Evolutionary conservation across 2,797 vertebrate species (phyloP).

Genomic region (Gorsachius magnificus): DNA sequence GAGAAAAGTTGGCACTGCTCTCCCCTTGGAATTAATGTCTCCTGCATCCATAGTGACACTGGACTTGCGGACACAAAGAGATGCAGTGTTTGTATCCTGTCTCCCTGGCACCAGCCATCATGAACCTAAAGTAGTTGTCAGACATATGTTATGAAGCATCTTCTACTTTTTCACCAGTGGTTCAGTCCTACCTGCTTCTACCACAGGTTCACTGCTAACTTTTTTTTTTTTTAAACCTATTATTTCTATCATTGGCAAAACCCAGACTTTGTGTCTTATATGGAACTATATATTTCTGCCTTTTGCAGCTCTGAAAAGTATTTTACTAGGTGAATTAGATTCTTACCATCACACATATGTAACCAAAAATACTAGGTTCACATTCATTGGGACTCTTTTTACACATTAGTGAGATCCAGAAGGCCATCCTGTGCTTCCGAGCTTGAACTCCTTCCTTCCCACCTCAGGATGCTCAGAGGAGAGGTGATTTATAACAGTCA

Average conservation of each 20-base stretch:
- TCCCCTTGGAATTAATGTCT: slow-evolving; percentile 43
- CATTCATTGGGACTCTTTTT: background rate
- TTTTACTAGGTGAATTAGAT: background rate
- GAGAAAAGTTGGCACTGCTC: slow-evolving; percentile 47
- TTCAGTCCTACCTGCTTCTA: background rate
- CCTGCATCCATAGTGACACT: slow-evolving; percentile 43
- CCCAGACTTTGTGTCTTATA: background rate
- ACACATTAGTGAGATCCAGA: background rate
- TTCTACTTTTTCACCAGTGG: background rate
- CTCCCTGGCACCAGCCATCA: slow-evolving; percentile 26
- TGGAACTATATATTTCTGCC: background rate
- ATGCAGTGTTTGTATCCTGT: slow-evolving; percentile 54
- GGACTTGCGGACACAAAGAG: slow-evolving; percentile 33
- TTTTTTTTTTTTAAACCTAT: background rate
- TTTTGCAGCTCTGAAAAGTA: background rate
- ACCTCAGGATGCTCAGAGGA: background rate
- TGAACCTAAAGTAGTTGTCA: slow-evolving; percentile 30
- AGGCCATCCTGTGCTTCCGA: background rate
- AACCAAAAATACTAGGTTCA: background rate
- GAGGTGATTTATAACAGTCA: background rate
- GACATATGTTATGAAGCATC: slow-evolving; percentile 22
- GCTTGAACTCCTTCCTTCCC: background rate
- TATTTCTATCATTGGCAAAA: background rate
- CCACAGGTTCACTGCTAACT: background rate
- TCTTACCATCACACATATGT: background rate